Percentiles rank a stretch among this genome's conserved stretches.
These are phyloP conservation scores for Drosophila cognata DNA, from an alignment of 2,888 invertebrate species.

Conservation along the genomic window DNA sequence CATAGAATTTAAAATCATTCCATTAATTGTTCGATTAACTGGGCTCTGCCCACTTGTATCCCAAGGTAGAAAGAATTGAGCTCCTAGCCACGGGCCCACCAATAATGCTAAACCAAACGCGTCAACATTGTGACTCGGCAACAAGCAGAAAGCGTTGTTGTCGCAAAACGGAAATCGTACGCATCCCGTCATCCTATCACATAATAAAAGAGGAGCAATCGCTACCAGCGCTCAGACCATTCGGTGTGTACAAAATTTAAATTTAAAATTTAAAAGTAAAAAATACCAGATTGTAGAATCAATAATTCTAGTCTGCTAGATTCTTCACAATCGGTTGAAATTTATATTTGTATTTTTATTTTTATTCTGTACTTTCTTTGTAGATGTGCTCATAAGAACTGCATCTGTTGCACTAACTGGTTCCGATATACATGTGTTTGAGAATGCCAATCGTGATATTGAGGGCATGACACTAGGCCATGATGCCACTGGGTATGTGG, in stretches of 20 bases:
- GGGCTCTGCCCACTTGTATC: slow-evolving; percentile 12
- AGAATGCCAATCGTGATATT: slow-evolving; percentile 68
- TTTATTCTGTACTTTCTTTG: neutral
- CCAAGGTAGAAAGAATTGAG: slow-evolving; percentile 73
- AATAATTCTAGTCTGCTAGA: neutral
- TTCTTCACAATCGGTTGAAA: neutral
- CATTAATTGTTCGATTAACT: slow-evolving; percentile 9
- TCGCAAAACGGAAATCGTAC: slow-evolving; percentile 46
- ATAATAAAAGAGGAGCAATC: slow-evolving; percentile 42
- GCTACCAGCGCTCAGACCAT: slow-evolving; percentile 60
- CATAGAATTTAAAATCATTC: neutral
- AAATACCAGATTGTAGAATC: neutral
- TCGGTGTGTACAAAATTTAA: slow-evolving; percentile 52
- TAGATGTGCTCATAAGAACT: slow-evolving; percentile 89
- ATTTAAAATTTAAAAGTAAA: neutral
- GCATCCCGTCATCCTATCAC: slow-evolving; percentile 60
- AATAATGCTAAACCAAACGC: slow-evolving; percentile 28
- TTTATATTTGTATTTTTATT: neutral
- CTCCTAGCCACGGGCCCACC: slow-evolving; percentile 15
- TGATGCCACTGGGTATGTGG: slow-evolving; percentile 93
- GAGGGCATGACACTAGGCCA: slow-evolving; percentile 91
- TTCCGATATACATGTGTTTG: slow-evolving; percentile 94
- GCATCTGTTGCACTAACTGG: slow-evolving; percentile 97
- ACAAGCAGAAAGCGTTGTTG: neutral
- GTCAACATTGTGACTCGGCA: slow-evolving; percentile 15